Evolutionary conservation across 1,140 invertebrate species (phyloP).

Genomic region (Aphaenogaster floridana): DNA sequence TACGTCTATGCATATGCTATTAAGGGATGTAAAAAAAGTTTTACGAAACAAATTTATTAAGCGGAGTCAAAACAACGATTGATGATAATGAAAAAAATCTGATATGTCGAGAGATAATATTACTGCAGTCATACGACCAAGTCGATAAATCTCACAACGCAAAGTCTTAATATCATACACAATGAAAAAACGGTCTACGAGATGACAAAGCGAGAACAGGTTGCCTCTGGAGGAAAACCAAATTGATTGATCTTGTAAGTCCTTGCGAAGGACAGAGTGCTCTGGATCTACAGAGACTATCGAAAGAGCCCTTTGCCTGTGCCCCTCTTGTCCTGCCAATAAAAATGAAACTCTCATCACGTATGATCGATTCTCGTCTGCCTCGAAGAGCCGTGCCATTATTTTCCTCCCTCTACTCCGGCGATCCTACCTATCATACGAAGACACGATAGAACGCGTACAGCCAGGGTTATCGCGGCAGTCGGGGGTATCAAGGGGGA

Average conservation of each 20-base stretch:
- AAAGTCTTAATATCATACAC: slow-evolving; percentile 6
- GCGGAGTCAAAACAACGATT: neutral
- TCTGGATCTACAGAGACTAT: slow-evolving; percentile 31
- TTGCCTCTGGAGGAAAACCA: slow-evolving; percentile 14
- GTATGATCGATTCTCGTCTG: slow-evolving; percentile 84
- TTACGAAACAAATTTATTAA: slow-evolving; percentile 39
- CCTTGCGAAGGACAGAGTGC: slow-evolving; percentile 41
- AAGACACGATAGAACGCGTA: slow-evolving; percentile 75
- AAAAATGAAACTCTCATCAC: slow-evolving; percentile 84
- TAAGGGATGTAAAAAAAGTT: neutral
- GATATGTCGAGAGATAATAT: neutral
- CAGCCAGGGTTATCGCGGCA: slow-evolving; percentile 48
- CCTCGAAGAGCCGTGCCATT: slow-evolving; percentile 76
- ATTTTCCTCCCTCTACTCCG: slow-evolving; percentile 68
- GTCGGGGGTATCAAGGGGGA: slow-evolving; percentile 50
- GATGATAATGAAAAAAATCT: slow-evolving; percentile 1
- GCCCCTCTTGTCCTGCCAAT: slow-evolving; percentile 80
- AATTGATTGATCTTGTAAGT: slow-evolving; percentile 64
- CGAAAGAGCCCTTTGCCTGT: slow-evolving; percentile 70
- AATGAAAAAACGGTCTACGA: slow-evolving; percentile 24
- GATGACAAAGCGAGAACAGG: slow-evolving; percentile 12
- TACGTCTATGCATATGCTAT: neutral
- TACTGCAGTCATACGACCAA: neutral
- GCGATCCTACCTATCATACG: slow-evolving; percentile 72
- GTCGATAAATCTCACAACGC: neutral